Evolutionary conservation across 2,797 vertebrate genomes (phyloP).

Genomic region (Hephaestus fuliginosus): DNA sequence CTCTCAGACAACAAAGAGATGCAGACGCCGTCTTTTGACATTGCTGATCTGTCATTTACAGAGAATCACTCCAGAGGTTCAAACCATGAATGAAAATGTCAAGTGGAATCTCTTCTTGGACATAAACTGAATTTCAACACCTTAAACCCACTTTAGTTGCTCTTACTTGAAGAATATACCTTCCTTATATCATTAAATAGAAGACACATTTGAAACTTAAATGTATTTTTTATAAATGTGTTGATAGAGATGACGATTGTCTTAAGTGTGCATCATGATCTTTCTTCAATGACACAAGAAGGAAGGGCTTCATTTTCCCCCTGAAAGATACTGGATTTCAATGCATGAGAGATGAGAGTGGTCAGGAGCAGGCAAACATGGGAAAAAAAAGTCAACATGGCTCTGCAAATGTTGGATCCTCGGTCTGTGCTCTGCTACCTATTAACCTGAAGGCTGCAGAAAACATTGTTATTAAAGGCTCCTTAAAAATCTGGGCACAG

Average conservation of each 20-base stretch:
- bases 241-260: neutral
- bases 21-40: conserved; percentile 46
- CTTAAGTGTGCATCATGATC: neutral
- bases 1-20: conserved; percentile 65
- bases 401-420: neutral
- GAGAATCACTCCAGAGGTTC: conserved; percentile 43
- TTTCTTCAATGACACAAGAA: neutral
- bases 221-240: neutral
- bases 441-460: neutral
- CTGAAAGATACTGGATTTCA: neutral
- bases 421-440: neutral
- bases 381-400: neutral
- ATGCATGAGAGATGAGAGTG: neutral
- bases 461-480: conserved; percentile 4
- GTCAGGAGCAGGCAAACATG: neutral
- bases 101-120: conserved; percentile 26
- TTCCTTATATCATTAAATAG: neutral
- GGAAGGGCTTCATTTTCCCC: neutral
- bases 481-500: conserved; percentile 4
- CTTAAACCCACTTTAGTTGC: neutral
- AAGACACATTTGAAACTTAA: neutral
- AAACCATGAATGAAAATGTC: conserved; percentile 52
- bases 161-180: neutral
- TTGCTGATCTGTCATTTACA: conserved; percentile 58
- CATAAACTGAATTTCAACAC: conserved; percentile 35